phyloP scores from a whole-genome alignment of 1,140 invertebrate species.

The Cherax destructor region DNA sequence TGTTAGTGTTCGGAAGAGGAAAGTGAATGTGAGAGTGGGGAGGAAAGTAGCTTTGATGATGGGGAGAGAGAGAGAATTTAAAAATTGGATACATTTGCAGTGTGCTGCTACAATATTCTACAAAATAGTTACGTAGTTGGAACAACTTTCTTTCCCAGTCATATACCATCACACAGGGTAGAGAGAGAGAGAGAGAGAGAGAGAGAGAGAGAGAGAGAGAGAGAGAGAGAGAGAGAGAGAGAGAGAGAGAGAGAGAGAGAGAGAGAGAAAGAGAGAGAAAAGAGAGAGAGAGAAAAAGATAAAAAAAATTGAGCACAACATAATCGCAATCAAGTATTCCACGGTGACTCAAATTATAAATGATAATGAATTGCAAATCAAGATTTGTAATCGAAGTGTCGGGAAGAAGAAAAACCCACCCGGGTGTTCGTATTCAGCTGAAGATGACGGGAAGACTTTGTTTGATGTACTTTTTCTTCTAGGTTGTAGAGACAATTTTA shows the following conservation, averaged over 20 bases:
- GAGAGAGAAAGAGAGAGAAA: not conserved
- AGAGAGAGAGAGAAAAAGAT: constrained; percentile 4
- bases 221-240: not conserved
- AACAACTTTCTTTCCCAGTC: too few species aligned
- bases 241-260: not conserved
- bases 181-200: not conserved
- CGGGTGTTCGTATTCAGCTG: constrained; percentile 4
- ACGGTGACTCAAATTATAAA: constrained; percentile 59
- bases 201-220: constrained; percentile 10
- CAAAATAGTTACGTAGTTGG: too few species aligned
- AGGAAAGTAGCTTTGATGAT: not conserved
- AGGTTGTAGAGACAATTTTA: too few species aligned
- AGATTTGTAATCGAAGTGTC: constrained; percentile 50
- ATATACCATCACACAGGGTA: too few species aligned
- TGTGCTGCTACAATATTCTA: too few species aligned
- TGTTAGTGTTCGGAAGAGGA: not conserved
- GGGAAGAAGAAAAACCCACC: constrained; percentile 7
- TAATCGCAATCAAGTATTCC: constrained; percentile 67
- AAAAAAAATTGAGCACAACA: constrained; percentile 18
- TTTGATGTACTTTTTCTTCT: too few species aligned
- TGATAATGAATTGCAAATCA: constrained; percentile 66
- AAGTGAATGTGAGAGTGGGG: not conserved
- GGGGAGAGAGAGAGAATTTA: not conserved
- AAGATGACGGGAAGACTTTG: not conserved
- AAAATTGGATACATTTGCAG: too few species aligned